Percentiles rank a stretch among this genome's conserved stretches.
Conservation (phyloP, 2,888 invertebrate genomes). For the Heliconius aoede region DNA sequence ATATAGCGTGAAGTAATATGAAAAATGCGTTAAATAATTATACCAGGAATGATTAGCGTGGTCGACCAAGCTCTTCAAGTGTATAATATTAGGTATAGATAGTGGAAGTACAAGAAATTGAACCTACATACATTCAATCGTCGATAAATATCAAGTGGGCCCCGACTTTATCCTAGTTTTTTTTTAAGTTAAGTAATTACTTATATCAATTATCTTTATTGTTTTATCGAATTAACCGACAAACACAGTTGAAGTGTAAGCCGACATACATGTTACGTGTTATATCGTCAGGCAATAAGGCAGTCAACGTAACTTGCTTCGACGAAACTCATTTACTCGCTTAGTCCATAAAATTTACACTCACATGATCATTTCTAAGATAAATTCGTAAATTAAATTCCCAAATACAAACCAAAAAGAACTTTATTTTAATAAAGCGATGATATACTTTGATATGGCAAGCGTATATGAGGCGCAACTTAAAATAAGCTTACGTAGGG, state of each 20-base stretch:
- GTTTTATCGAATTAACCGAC: constrained; percentile 17
- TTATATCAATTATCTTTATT: constrained; percentile 1
- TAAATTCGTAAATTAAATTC: constrained; percentile 80
- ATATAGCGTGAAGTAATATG: too few species aligned
- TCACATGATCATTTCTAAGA: constrained; percentile 78
- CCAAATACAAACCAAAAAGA: constrained; percentile 52
- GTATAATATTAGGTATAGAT: too few species aligned
- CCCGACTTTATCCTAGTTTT: too few species aligned
- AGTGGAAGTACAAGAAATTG: too few species aligned
- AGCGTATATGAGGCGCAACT: constrained; percentile 64
- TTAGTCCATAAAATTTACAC: constrained; percentile 77
- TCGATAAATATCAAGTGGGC: too few species aligned
- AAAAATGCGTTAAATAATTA: too few species aligned
- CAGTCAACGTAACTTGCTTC: constrained; percentile 39
- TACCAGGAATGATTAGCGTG: too few species aligned
- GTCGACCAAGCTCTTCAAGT: too few species aligned
- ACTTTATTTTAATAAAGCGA: constrained; percentile 52
- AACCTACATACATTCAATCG: too few species aligned
- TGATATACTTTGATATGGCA: constrained; percentile 54
- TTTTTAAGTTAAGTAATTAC: not conserved
- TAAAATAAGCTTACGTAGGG: constrained; percentile 64
- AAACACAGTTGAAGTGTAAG: constrained; percentile 45
- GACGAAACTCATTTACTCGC: constrained; percentile 70
- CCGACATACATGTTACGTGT: constrained; percentile 51
- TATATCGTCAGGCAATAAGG: constrained; percentile 47